These are phyloP conservation scores for Cervus canadensis DNA, from an alignment of 2,113 vertebrate genomes.

Conservation along the genomic window DNA sequence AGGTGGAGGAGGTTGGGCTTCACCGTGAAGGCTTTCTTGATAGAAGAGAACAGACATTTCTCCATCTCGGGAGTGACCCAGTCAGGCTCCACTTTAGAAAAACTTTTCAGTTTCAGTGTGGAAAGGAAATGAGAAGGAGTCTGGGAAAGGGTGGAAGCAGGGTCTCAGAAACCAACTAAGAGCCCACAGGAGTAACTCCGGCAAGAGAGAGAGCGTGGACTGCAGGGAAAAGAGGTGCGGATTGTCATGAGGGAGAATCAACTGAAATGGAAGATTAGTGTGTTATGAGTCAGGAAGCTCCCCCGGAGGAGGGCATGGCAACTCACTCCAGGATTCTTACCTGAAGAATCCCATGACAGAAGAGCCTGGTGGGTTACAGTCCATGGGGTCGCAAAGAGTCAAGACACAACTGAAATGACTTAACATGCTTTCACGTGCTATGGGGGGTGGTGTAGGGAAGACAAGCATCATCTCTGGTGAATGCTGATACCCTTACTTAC, in stretches of 20 bases:
- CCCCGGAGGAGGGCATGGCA: neutral
- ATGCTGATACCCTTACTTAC: neutral
- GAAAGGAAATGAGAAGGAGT: neutral
- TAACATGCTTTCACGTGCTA: rapidly evolving
- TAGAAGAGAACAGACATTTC: neutral
- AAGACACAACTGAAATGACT: rapidly evolving
- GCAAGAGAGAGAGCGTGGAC: rapidly evolving
- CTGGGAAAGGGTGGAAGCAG: neutral
- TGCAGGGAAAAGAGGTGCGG: neutral
- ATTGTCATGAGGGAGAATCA: neutral
- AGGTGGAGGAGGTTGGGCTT: neutral
- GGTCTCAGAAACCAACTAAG: neutral
- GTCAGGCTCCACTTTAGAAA: neutral
- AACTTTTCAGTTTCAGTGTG: neutral
- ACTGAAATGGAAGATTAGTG: neutral
- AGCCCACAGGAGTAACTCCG: rapidly evolving
- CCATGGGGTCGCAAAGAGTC: neutral
- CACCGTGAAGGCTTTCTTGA: neutral
- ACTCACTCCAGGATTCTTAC: neutral
- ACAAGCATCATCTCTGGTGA: neutral
- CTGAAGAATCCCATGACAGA: neutral
- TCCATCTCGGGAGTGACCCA: neutral
- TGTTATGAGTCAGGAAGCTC: neutral
- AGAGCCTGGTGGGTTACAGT: neutral
- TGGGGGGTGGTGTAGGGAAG: neutral